Percentiles rank a stretch among this genome's conserved stretches.
These are phyloP conservation scores for Clivina fossor DNA, from an alignment of 2,888 invertebrate genomes.

Conservation along the genomic window DNA sequence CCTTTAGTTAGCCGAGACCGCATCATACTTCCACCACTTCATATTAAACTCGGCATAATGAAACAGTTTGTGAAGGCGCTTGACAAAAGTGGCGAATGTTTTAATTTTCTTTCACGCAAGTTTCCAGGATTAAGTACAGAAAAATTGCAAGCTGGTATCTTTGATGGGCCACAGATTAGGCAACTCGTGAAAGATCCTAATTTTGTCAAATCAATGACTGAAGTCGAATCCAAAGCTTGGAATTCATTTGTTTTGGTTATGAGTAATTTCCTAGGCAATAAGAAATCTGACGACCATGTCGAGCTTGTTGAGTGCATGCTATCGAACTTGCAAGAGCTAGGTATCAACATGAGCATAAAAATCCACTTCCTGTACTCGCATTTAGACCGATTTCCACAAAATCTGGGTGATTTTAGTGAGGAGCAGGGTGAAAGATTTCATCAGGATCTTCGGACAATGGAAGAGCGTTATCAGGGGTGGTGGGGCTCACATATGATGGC, in stretches of 20 bases:
- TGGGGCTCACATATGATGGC: constrained; percentile 46
- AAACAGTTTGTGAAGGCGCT: constrained; percentile 42
- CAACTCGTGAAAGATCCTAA: constrained; percentile 2
- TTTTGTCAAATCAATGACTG: constrained; percentile 25
- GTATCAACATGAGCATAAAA: constrained; percentile 47
- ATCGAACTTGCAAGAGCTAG: constrained; percentile 37
- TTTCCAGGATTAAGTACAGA: constrained; percentile 36
- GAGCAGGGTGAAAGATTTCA: constrained; percentile 50
- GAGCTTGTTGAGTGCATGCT: constrained; percentile 40
- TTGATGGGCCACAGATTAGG: constrained; percentile 38
- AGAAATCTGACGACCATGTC: constrained; percentile 1
- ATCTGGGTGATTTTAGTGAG: constrained; percentile 46
- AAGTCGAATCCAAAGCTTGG: constrained; percentile 25
- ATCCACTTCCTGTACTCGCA: constrained; percentile 48
- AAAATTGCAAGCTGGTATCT: constrained; percentile 39
- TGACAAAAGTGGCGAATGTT: constrained; percentile 35
- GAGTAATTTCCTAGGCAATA: constrained; percentile 22
- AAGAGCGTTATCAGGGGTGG: constrained; percentile 45
- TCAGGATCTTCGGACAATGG: constrained; percentile 46
- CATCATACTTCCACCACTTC: constrained; percentile 40
- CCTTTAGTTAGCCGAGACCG: constrained; percentile 35
- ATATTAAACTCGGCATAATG: constrained; percentile 41
- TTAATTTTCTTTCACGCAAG: constrained; percentile 32
- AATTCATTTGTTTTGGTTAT: constrained; percentile 24
- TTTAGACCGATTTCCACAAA: constrained; percentile 48